phyloP scores from a whole-genome alignment of 1,140 invertebrate species.

The Aphelenchoides avenae region DNA sequence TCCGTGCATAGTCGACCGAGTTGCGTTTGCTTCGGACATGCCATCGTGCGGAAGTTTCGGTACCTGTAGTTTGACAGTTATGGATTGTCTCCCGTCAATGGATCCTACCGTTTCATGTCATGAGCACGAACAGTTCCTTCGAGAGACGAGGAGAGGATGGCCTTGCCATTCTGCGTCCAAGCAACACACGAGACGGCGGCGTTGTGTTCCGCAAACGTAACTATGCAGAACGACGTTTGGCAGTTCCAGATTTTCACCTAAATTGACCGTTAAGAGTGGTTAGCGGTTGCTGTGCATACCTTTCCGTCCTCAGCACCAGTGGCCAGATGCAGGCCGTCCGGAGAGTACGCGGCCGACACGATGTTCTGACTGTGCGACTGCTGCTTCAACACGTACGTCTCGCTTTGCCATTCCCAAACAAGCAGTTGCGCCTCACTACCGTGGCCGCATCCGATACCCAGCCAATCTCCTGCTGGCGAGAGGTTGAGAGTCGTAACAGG shows the following conservation, averaged over 20 bases:
- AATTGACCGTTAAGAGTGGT: neutral
- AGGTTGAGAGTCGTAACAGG: slow-evolving; percentile 27
- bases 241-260: slow-evolving; percentile 45
- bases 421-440: slow-evolving; percentile 30
- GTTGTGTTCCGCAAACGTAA: slow-evolving; percentile 42
- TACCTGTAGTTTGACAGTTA: slow-evolving; percentile 13
- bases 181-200: slow-evolving; percentile 34
- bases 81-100: neutral
- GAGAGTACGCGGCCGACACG: slow-evolving; percentile 35
- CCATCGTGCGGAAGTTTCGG: slow-evolving; percentile 46
- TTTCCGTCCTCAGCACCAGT: slow-evolving; percentile 46
- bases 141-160: slow-evolving; percentile 39
- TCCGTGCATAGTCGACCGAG: slow-evolving; percentile 32
- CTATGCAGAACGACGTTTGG: slow-evolving; percentile 36
- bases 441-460: slow-evolving; percentile 37
- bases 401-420: slow-evolving; percentile 47
- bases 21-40: slow-evolving; percentile 43
- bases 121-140: slow-evolving; percentile 44
- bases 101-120: slow-evolving; percentile 34
- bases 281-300: neutral
- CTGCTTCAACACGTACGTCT: slow-evolving; percentile 45
- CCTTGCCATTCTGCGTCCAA: slow-evolving; percentile 45
- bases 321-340: slow-evolving; percentile 32
- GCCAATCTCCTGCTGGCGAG: slow-evolving; percentile 30
- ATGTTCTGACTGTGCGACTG: slow-evolving; percentile 45